Conservation (phyloP, 2,113 vertebrate species). For the Miniopterus natalensis region DNA sequence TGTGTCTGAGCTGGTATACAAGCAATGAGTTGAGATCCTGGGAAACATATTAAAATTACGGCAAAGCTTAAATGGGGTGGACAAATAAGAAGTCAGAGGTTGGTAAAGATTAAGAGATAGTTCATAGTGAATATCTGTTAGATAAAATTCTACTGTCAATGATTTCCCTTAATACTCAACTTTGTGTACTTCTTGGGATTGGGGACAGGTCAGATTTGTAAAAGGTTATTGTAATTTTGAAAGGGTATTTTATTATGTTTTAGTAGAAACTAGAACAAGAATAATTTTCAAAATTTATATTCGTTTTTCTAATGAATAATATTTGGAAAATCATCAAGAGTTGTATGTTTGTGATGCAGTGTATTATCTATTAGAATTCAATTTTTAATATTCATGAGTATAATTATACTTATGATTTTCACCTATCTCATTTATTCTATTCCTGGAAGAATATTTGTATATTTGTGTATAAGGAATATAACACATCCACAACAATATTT, state of each 20-base stretch:
- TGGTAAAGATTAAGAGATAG: background rate
- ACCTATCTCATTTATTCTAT: constrained; percentile 14
- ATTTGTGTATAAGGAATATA: background rate
- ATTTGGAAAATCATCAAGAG: background rate
- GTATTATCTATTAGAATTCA: background rate
- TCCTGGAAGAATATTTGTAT: background rate
- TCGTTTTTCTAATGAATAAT: background rate
- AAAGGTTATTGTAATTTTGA: constrained; percentile 37
- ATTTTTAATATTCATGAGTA: background rate
- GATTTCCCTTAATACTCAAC: background rate
- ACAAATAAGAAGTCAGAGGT: background rate
- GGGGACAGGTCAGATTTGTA: background rate
- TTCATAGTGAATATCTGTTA: background rate
- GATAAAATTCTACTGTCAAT: background rate
- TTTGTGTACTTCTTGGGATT: background rate
- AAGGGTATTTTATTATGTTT: background rate
- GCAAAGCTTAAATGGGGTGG: background rate
- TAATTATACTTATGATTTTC: constrained; percentile 30
- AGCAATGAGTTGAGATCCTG: background rate
- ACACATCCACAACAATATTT: background rate
- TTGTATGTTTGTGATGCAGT: background rate
- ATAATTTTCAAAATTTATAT: constrained; percentile 4
- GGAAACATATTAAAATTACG: background rate
- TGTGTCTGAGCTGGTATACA: background rate
- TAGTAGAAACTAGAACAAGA: constrained; percentile 22